Base-by-base conservation (phyloP, 37 sponge, comb jelly and placozoan species). In the Aplysina aerophoba region DNA sequence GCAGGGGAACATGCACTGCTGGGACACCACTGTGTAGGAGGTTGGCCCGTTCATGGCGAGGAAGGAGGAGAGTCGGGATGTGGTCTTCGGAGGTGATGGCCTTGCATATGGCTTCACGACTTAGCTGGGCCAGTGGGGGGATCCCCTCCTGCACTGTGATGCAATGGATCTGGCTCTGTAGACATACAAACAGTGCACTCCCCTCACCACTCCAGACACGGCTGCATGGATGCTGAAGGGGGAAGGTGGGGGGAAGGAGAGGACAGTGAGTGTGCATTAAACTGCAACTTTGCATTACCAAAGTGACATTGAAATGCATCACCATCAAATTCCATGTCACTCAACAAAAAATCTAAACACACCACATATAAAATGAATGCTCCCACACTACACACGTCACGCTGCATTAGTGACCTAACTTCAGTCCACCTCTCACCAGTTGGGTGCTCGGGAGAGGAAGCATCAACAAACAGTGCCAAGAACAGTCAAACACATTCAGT, bases 61-160 rank as follows among this genome's bases (percentile, higher is more conserved):
- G n/a, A 0, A 83, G 79, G n/a, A 84, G 84, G 0, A 83, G 34
- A 13, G 6, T 14, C 35, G 60, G 36, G 0, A 72, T 13, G 21
- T 54, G 20, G 16, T 34, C 15, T 16, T 59, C 53, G 15, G 37
- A 25, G 22, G 17, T 3, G 4, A 78, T 25, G 35, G 27, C n/a
- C 19, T 81, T 53, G 12, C 2, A 34, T 6, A 88, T 55, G 17
- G 22, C 61, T 15, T 83, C 39, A 3, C 79, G 62, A 62, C 84
- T 75, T 22, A 88, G 66, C 4, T 17, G 5, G 25, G 44, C 19
- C 16, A 88, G 84, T 17, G 83, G 39, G 37, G 88, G 84, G 15
- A 88, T 53, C 15, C n/a, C 21, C 0, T 40, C 16, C 20, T 50
- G 15, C 27, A 83, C 68, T 25, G 1, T 34, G 15, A 88, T 33